Percentiles rank a stretch among this genome's conserved stretches.
These are phyloP conservation scores for Ptilorrhoa leucosticta DNA, from an alignment of 2,113 vertebrate species.

Conservation along the genomic window DNA sequence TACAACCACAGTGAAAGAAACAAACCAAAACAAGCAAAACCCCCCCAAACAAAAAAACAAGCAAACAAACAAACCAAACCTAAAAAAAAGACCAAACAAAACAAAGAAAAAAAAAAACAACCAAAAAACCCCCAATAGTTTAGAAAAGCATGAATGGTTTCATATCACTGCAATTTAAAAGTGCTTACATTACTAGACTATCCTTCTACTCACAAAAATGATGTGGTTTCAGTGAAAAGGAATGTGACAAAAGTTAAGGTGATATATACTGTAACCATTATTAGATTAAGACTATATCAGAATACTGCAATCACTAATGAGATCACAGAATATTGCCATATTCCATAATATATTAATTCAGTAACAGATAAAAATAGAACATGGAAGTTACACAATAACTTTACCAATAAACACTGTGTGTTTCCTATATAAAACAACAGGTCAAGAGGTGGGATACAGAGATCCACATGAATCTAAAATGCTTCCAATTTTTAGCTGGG, in stretches of 20 bases:
- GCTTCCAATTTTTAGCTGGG: neutral
- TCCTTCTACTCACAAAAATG: neutral
- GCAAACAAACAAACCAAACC: neutral
- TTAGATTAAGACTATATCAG: neutral
- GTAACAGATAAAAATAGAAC: neutral
- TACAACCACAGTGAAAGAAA: neutral
- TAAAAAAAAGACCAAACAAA: neutral
- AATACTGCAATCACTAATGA: neutral
- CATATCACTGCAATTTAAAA: neutral
- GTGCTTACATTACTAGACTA: neutral
- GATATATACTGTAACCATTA: neutral
- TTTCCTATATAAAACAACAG: neutral
- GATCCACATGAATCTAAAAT: neutral
- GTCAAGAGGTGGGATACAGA: neutral
- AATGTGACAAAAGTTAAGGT: neutral
- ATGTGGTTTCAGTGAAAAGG: neutral
- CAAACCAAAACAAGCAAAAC: neutral
- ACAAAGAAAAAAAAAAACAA: neutral
- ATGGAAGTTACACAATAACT: neutral
- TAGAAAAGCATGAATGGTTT: neutral
- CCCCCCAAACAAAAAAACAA: too few species aligned
- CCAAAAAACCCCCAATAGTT: neutral
- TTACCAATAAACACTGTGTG: neutral
- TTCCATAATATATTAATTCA: neutral
- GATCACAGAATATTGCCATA: fast-evolving